Evolutionary conservation across 2,797 vertebrate genomes (phyloP).

Genomic region (Chaenodraco wilsoni): DNA sequence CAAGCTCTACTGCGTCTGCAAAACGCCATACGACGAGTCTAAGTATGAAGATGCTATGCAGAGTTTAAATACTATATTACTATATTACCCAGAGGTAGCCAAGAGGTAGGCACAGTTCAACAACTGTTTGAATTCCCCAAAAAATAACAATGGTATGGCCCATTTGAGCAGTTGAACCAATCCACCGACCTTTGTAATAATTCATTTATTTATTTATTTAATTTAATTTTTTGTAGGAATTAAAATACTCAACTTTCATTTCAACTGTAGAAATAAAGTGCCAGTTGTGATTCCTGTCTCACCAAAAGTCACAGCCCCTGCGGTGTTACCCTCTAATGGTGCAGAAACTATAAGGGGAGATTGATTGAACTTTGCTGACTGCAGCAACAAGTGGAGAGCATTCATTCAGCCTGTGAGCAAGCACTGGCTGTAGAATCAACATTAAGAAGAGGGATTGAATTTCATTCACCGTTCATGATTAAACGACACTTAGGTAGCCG

Average conservation of each 20-base stretch:
- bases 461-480: conserved; percentile 8
- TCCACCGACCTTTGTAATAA: not conserved
- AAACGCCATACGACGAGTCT: conserved; percentile 96
- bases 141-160: not conserved
- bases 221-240: not conserved
- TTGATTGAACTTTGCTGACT: not conserved
- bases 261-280: not conserved
- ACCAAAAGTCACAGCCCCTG: not conserved
- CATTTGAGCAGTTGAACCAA: not conserved
- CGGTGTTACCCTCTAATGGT: not conserved
- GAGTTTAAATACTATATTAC: conserved; percentile 2
- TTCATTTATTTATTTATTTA: too few species aligned
- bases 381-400: conserved; percentile 7
- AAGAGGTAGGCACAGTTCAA: not conserved
- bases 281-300: not conserved
- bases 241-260: not conserved
- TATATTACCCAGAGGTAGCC: not conserved
- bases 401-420: conserved; percentile 15
- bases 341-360: conserved; percentile 3
- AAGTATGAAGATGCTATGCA: conserved; percentile 84
- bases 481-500: not conserved
- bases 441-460: conserved; percentile 17
- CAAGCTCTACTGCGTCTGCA: conserved; percentile 98
- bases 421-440: conserved; percentile 18
- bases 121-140: not conserved